Conservation (phyloP, 2,888 invertebrate species). For the Chouioia cunea region DNA sequence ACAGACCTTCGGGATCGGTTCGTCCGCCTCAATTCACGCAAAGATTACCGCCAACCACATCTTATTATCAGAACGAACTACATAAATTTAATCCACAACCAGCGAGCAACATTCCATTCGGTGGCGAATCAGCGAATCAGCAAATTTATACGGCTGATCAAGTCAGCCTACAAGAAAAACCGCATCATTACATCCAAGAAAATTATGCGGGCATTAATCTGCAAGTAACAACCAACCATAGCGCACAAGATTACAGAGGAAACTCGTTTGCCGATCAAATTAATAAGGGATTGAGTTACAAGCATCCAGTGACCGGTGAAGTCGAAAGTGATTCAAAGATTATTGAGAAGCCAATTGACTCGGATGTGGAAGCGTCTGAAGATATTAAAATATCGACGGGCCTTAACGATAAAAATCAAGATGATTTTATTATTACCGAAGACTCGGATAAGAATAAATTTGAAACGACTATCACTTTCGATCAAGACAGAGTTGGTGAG, state of each 20-base stretch:
- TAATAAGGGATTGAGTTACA: conserved; percentile 10
- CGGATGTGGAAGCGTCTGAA: conserved; percentile 57
- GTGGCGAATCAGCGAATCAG: conserved; percentile 27
- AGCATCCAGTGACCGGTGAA: conserved; percentile 8
- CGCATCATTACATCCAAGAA: conserved; percentile 17
- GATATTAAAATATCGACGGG: conserved; percentile 51
- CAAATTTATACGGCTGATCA: conserved; percentile 9
- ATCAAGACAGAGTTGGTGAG: conserved; percentile 30
- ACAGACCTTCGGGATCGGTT: conserved; percentile 53
- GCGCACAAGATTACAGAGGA: conserved; percentile 4
- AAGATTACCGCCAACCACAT: conserved; percentile 47
- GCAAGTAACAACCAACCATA: conserved; percentile 17
- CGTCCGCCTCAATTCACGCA: conserved; percentile 41
- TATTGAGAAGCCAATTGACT: conserved; percentile 44
- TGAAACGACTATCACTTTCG: conserved; percentile 8
- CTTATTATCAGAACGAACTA: conserved; percentile 51
- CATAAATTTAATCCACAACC: conserved; percentile 23
- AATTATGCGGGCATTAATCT: conserved; percentile 19
- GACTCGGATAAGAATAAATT: conserved; percentile 18
- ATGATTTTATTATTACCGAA: background rate
- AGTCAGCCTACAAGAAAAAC: conserved; percentile 8
- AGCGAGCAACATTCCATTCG: conserved; percentile 7
- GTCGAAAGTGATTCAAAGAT: background rate
- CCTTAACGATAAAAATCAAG: conserved; percentile 11
- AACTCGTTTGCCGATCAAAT: conserved; percentile 21